Percentiles rank a stretch among this genome's conserved stretches.
Evolutionary conservation across 2,888 invertebrate species (phyloP).

Genomic region (Cantharis nigra): DNA sequence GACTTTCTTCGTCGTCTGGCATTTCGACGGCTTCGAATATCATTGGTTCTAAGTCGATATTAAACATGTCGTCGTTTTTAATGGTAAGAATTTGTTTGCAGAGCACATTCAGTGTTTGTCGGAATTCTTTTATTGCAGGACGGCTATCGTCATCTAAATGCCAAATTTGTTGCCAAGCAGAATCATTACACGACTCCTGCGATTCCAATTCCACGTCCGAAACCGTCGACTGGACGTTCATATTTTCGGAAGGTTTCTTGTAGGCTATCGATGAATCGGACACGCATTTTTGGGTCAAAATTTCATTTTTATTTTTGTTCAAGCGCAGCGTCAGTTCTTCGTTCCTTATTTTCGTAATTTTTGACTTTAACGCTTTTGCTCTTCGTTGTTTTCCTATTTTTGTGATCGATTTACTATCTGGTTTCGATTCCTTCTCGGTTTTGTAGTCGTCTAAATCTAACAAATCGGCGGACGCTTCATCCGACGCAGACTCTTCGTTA

Average conservation of each 20-base stretch:
- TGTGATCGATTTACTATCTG: conserved; percentile 22
- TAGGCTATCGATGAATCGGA: conserved; percentile 10
- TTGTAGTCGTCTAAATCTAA: neutral
- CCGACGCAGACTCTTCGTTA: neutral
- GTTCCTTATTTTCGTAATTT: conserved; percentile 44
- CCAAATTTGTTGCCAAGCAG: conserved; percentile 19
- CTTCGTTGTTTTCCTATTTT: conserved; percentile 43
- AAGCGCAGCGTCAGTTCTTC: conserved; percentile 40
- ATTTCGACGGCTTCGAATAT: neutral
- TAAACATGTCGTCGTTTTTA: neutral
- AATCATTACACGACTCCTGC: neutral
- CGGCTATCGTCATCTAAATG: conserved; percentile 4
- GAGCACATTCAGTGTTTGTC: neutral
- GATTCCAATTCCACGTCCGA: neutral
- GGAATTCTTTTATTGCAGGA: neutral
- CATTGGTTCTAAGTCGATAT: neutral
- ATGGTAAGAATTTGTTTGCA: conserved; percentile 2
- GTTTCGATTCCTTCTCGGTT: conserved; percentile 7
- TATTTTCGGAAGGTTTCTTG: neutral
- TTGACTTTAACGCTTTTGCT: conserved; percentile 43
- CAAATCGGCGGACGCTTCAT: neutral
- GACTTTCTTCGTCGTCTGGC: neutral
- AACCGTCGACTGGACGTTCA: neutral
- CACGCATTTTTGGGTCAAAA: conserved; percentile 8
- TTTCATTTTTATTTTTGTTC: conserved; percentile 29